These are phyloP conservation scores for Xanthostigma xanthostigma DNA, from an alignment of 2,888 invertebrate genomes.

Conservation along the genomic window DNA sequence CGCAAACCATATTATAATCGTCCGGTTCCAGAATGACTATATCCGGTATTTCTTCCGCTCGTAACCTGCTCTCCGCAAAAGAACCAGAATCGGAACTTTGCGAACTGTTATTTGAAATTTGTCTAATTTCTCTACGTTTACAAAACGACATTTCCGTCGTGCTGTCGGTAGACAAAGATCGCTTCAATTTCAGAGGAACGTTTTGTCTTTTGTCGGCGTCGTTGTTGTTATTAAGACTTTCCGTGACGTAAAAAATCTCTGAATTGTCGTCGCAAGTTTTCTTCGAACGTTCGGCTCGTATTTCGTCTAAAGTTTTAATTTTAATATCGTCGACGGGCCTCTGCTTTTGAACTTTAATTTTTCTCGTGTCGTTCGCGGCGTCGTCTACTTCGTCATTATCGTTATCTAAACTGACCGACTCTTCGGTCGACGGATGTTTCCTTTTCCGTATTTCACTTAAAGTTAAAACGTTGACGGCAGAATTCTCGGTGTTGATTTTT, in stretches of 20 bases:
- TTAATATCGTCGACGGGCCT: slow-evolving; percentile 19
- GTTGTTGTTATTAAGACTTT: too few species aligned
- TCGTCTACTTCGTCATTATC: slow-evolving; percentile 9
- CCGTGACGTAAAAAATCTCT: too few species aligned
- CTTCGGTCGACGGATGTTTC: slow-evolving; percentile 1
- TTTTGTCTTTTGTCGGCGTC: too few species aligned
- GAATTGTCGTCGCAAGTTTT: slow-evolving; percentile 2
- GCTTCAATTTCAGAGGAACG: too few species aligned
- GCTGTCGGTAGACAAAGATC: too few species aligned
- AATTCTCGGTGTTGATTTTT: slow-evolving; percentile 12
- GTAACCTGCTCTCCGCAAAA: slow-evolving; percentile 6
- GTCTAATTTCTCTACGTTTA: too few species aligned
- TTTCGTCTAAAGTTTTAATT: slow-evolving; percentile 29
- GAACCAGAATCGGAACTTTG: too few species aligned
- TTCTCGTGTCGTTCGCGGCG: slow-evolving; percentile 5
- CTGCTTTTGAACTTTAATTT: not conserved
- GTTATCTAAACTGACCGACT: slow-evolving; percentile 1
- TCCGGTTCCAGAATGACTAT: too few species aligned
- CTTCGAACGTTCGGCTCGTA: slow-evolving; percentile 23
- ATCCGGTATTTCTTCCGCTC: too few species aligned
- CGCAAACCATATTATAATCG: too few species aligned
- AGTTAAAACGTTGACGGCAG: slow-evolving; percentile 35
- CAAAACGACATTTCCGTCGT: too few species aligned
- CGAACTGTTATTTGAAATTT: too few species aligned
- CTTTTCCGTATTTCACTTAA: slow-evolving; percentile 33